Percentiles rank a stretch among this genome's conserved stretches.
These are phyloP conservation scores for Spea multiplicata DNA, from an alignment of 2,113 vertebrate species.

Conservation along the genomic window DNA sequence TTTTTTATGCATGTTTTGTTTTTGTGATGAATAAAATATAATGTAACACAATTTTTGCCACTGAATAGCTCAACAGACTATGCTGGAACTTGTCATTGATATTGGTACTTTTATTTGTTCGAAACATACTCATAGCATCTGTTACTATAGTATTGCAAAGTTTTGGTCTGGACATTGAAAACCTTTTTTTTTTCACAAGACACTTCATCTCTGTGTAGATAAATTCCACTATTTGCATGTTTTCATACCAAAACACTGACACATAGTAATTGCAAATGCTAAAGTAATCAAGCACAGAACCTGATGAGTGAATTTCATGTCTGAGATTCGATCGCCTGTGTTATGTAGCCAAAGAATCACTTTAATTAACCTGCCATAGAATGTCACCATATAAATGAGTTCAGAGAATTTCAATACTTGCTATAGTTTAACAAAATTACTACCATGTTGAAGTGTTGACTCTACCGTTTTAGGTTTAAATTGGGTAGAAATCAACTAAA, in stretches of 20 bases:
- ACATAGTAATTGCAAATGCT: constrained; percentile 46
- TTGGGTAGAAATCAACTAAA: constrained; percentile 57
- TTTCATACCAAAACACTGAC: constrained; percentile 47
- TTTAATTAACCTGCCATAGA: constrained; percentile 68
- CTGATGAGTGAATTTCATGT: constrained; percentile 52
- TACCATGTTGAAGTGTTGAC: constrained; percentile 51
- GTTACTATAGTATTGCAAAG: too few species aligned
- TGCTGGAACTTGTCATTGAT: too few species aligned
- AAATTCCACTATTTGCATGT: constrained; percentile 23
- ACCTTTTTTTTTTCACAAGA: too few species aligned
- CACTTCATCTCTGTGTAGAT: not conserved
- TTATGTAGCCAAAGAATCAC: constrained; percentile 57
- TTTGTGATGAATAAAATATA: too few species aligned
- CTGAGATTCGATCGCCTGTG: constrained; percentile 48
- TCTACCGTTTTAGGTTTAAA: constrained; percentile 58
- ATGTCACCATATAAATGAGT: constrained; percentile 61
- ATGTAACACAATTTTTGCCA: too few species aligned
- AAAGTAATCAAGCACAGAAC: constrained; percentile 51
- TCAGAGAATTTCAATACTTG: constrained; percentile 63
- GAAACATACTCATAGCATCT: too few species aligned
- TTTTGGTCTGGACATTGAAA: too few species aligned
- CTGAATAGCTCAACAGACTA: too few species aligned
- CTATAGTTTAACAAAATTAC: constrained; percentile 56
- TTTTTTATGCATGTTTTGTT: too few species aligned
- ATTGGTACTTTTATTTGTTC: too few species aligned